Evolutionary conservation across 30 jellyfish, hydroid and myxozoan genomes (phyloP).

Genomic region (Sanderia malayensis): DNA sequence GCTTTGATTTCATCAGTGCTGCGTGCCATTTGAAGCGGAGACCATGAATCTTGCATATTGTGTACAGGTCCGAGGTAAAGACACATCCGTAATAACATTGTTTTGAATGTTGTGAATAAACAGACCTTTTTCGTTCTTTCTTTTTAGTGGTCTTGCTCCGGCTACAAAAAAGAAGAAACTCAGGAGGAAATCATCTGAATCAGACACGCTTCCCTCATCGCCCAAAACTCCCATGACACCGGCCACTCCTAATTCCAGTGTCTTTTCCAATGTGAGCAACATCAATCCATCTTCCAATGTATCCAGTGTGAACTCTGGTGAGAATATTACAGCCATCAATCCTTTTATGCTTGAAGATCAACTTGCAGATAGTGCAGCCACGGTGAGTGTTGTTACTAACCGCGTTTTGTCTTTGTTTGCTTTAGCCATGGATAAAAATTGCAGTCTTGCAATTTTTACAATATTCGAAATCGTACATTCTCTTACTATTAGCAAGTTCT

Average conservation of each 20-base stretch:
- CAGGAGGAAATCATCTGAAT: slow-evolving; percentile 63
- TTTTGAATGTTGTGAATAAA: not conserved
- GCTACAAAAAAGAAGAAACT: slow-evolving; percentile 57
- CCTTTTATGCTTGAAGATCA: slow-evolving; percentile 53
- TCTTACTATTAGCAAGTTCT: too few relatives aligned
- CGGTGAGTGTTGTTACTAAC: too few relatives aligned
- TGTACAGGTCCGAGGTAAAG: too few relatives aligned
- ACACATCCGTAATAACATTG: too few relatives aligned
- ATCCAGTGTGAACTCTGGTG: slow-evolving; percentile 57
- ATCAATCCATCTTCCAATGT: slow-evolving; percentile 53
- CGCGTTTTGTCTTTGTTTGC: too few relatives aligned
- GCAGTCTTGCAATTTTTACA: too few relatives aligned
- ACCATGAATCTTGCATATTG: too few relatives aligned
- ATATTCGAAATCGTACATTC: too few relatives aligned
- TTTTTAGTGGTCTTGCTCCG: slow-evolving; percentile 29
- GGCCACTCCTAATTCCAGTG: slow-evolving; percentile 46
- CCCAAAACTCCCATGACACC: slow-evolving; percentile 72
- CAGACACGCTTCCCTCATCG: slow-evolving; percentile 48
- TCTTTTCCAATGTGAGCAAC: slow-evolving; percentile 3
- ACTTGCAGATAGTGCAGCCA: slow-evolving; percentile 59
- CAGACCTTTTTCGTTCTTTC: not conserved
- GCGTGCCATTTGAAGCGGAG: too few relatives aligned
- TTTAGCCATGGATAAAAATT: too few relatives aligned
- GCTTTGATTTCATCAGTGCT: too few relatives aligned
- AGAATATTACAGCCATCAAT: slow-evolving; percentile 50